These are phyloP conservation scores for Parus major DNA, from an alignment of 2,113 vertebrate genomes.

Conservation along the genomic window DNA sequence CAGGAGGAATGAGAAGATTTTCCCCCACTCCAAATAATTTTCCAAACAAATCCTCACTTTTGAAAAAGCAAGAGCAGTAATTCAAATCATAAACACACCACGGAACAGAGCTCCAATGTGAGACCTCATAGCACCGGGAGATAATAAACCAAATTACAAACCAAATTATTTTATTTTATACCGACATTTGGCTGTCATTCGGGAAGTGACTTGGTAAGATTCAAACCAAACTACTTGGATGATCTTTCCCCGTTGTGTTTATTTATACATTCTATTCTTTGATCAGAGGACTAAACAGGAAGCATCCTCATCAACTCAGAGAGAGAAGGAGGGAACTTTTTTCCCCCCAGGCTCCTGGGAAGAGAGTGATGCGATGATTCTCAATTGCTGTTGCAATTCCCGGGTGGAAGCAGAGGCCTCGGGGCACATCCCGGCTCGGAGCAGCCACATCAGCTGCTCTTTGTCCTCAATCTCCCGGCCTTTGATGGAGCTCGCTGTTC, in stretches of 20 bases:
- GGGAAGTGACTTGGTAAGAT: neutral
- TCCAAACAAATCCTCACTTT: neutral
- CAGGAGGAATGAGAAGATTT: accelerated
- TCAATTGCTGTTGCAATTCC: neutral
- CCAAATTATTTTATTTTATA: neutral
- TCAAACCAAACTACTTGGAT: neutral
- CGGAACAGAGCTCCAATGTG: accelerated
- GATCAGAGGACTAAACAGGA: neutral
- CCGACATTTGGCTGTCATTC: neutral
- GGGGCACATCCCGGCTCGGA: neutral
- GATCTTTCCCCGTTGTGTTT: neutral
- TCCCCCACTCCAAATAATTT: accelerated
- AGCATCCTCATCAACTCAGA: neutral
- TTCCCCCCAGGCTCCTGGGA: neutral
- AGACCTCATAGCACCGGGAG: neutral
- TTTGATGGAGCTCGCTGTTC: neutral
- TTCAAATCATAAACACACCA: accelerated
- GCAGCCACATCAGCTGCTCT: neutral
- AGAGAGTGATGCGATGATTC: neutral
- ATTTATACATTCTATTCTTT: neutral
- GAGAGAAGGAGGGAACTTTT: neutral
- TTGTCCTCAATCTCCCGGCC: neutral
- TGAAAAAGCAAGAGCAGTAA: neutral
- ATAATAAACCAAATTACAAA: neutral
- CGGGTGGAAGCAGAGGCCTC: conserved; percentile 12